phyloP scores from a whole-genome alignment of 2,113 vertebrate species.

The Ciconia maguari region DNA sequence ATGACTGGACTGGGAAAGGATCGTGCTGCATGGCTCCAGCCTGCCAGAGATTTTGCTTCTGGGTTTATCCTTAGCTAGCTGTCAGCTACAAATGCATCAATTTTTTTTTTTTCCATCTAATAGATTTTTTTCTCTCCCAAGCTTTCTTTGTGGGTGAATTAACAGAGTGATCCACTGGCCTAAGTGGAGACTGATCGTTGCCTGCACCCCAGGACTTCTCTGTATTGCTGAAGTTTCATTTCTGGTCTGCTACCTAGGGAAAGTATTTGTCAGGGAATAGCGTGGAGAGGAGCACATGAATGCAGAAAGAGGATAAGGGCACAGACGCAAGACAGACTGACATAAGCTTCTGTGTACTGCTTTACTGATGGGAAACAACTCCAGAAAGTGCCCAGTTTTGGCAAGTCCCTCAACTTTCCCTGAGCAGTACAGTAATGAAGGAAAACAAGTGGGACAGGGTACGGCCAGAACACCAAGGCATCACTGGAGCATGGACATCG shows the following conservation, averaged over 20 bases:
- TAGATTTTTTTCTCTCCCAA: background rate
- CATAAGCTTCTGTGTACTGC: background rate
- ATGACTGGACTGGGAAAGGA: background rate
- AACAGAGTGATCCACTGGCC: background rate
- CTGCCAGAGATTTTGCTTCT: background rate
- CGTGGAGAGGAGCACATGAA: rapidly evolving
- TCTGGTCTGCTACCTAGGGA: background rate
- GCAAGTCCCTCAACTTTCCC: background rate
- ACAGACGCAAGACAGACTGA: background rate
- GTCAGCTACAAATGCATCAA: background rate
- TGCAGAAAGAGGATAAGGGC: background rate
- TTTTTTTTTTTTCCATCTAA: background rate
- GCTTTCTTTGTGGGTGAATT: background rate
- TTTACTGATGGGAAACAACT: background rate
- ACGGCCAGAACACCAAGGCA: background rate
- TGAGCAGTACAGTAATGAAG: background rate
- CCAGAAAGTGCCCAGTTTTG: background rate
- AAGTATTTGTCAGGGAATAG: background rate
- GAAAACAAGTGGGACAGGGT: background rate
- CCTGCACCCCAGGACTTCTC: background rate
- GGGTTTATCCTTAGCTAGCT: background rate
- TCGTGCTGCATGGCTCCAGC: background rate
- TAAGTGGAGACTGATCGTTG: background rate
- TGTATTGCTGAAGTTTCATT: background rate
- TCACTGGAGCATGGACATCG: background rate